A percentile compares a stretch with the other conserved stretches of the same genome.
These are phyloP conservation scores for Catharus ustulatus DNA, from an alignment of 2,797 vertebrate species.

Conservation along the genomic window DNA sequence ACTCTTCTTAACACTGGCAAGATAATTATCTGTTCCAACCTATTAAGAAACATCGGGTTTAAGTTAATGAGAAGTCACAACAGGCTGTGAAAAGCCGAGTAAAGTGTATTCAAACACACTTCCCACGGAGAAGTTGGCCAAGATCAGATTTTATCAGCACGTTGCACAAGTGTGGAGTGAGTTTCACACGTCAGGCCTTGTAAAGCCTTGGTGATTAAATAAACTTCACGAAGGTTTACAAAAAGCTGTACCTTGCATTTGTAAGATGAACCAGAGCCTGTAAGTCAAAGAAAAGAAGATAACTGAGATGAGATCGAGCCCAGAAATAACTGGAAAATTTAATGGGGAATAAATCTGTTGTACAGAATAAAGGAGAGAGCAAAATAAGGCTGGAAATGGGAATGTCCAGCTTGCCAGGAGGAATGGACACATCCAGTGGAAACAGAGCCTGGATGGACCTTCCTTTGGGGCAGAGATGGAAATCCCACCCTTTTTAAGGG, in stretches of 20 bases:
- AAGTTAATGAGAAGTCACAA: conserved; percentile 35
- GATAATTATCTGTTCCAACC: conserved; percentile 32
- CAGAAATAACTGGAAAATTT: not conserved
- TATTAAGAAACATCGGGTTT: not conserved
- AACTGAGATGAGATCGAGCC: not conserved
- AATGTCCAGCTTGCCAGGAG: not conserved
- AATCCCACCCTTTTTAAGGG: not conserved
- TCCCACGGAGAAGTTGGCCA: conserved; percentile 15
- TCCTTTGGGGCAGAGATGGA: not conserved
- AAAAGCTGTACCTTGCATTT: not conserved
- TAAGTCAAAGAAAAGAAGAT: not conserved
- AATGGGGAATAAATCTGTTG: not conserved
- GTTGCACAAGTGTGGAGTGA: not conserved
- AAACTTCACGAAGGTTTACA: conserved; percentile 21
- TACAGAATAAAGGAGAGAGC: not conserved
- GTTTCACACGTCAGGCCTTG: conserved; percentile 17
- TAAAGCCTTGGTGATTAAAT: conserved; percentile 43
- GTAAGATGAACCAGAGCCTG: not conserved
- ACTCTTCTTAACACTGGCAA: not conserved
- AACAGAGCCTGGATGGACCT: not conserved
- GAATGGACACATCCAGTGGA: not conserved
- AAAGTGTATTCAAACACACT: conserved; percentile 1
- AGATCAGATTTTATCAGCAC: conserved; percentile 9
- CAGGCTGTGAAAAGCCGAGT: conserved; percentile 28
- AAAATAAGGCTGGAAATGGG: not conserved